These are phyloP conservation scores for Drosophila nigrodunni DNA, from an alignment of 1,140 invertebrate genomes.

Conservation along the genomic window DNA sequence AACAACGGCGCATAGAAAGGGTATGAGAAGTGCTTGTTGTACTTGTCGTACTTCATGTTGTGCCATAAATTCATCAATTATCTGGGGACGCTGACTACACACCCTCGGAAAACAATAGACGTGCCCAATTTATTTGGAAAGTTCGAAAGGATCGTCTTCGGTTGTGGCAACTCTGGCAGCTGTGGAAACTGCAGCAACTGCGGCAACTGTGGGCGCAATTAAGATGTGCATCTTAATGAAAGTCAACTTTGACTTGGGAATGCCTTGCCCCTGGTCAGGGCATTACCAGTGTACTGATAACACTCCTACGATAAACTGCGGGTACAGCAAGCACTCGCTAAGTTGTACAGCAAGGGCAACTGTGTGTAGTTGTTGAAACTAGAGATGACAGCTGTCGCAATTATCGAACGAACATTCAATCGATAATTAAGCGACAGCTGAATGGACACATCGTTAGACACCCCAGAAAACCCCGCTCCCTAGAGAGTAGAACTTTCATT, in stretches of 20 bases:
- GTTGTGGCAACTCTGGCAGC: slow-evolving; percentile 4
- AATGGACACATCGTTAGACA: slow-evolving; percentile 18
- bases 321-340: slow-evolving; percentile 3
- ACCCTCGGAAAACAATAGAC: slow-evolving; percentile 45
- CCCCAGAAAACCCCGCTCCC: not conserved
- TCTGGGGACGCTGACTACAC: slow-evolving; percentile 27
- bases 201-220: slow-evolving; percentile 54
- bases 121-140: slow-evolving; percentile 47
- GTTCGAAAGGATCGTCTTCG: slow-evolving; percentile 46
- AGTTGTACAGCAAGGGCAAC: not conserved
- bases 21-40: not conserved
- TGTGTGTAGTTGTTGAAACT: not conserved
- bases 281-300: slow-evolving; percentile 4
- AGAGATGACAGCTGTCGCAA: slow-evolving; percentile 19
- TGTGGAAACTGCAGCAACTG: not conserved
- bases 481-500: slow-evolving; percentile 9
- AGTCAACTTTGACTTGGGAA: slow-evolving; percentile 23
- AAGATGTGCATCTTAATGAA: slow-evolving; percentile 61
- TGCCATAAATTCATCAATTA: slow-evolving; percentile 64
- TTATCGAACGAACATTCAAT: slow-evolving; percentile 16
- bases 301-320: slow-evolving; percentile 20
- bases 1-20: slow-evolving; percentile 4
- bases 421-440: slow-evolving; percentile 22
- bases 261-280: slow-evolving; percentile 14
- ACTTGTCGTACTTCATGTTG: slow-evolving; percentile 36